Evolutionary conservation across 2,888 invertebrate species (phyloP).

Genomic region (Pheosia tremula): DNA sequence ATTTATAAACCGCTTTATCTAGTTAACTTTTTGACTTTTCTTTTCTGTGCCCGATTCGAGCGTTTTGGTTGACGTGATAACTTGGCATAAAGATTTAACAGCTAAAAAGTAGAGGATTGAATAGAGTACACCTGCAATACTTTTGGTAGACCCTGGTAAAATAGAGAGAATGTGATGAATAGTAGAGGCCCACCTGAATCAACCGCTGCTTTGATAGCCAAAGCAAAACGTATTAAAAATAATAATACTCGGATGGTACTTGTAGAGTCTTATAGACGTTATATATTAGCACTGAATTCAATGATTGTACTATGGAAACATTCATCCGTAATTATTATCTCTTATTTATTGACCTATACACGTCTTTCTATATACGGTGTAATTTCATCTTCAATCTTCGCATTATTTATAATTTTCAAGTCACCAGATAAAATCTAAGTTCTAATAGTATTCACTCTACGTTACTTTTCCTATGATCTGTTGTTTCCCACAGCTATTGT

Average conservation of each 20-base stretch:
- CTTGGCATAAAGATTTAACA: not conserved
- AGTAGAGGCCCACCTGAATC: too few species aligned
- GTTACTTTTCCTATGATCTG: constrained; percentile 7
- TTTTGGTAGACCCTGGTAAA: too few species aligned
- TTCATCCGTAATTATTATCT: too few species aligned
- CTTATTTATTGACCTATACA: too few species aligned
- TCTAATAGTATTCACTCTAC: not conserved
- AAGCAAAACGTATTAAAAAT: too few species aligned
- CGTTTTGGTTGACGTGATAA: not conserved
- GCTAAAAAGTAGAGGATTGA: not conserved
- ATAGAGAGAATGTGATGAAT: too few species aligned
- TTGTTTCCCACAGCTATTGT: constrained; percentile 61
- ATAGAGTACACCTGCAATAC: not conserved
- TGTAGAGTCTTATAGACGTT: too few species aligned
- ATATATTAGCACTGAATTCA: not conserved
- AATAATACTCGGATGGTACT: too few species aligned
- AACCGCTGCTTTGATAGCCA: too few species aligned
- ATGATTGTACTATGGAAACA: too few species aligned
- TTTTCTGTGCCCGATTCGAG: constrained; percentile 5
- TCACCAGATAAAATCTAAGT: not conserved
- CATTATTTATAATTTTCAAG: not conserved
- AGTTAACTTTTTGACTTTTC: constrained; percentile 22
- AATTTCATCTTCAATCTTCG: too few species aligned
- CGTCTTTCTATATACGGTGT: too few species aligned
- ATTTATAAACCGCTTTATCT: constrained; percentile 19